A percentile compares a stretch with the other conserved stretches of the same genome.
phyloP scores from a whole-genome alignment of 1,140 invertebrate species.

The Argopecten irradians region DNA sequence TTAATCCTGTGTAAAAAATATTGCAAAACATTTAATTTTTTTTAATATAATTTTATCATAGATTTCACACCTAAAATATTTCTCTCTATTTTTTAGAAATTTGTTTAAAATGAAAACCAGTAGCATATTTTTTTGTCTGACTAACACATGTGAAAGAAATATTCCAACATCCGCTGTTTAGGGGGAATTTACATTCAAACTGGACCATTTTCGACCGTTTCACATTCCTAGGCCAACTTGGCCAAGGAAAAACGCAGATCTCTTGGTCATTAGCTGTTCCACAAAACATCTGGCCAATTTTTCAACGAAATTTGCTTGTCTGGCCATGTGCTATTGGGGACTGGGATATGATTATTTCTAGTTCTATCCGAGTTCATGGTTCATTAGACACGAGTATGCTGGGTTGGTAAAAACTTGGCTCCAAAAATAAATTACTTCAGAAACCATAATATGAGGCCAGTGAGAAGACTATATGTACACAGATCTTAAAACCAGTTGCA shows the following conservation, averaged over 20 bases:
- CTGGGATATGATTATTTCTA: slow-evolving; percentile 58
- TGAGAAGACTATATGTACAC: neutral
- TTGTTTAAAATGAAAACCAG: neutral
- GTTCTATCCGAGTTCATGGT: slow-evolving; percentile 45
- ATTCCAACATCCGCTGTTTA: slow-evolving; percentile 6
- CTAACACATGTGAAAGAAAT: slow-evolving; percentile 1
- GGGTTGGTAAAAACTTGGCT: neutral
- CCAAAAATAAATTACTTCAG: neutral
- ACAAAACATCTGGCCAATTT: slow-evolving; percentile 60
- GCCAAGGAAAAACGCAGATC: neutral
- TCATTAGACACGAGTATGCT: slow-evolving; percentile 54
- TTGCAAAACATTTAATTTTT: neutral
- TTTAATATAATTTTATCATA: neutral
- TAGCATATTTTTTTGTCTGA: neutral
- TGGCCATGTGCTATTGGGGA: slow-evolving; percentile 44
- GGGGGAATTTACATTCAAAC: neutral
- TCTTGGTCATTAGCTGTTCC: neutral
- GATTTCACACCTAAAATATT: neutral
- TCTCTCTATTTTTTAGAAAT: neutral
- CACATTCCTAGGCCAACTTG: neutral
- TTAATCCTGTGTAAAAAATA: neutral
- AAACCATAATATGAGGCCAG: neutral
- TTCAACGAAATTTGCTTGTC: slow-evolving; percentile 54
- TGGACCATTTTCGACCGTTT: neutral
- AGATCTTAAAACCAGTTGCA: neutral